Base-by-base conservation (phyloP, 2,797 vertebrate species). In the Eptatretus atami region DNA sequence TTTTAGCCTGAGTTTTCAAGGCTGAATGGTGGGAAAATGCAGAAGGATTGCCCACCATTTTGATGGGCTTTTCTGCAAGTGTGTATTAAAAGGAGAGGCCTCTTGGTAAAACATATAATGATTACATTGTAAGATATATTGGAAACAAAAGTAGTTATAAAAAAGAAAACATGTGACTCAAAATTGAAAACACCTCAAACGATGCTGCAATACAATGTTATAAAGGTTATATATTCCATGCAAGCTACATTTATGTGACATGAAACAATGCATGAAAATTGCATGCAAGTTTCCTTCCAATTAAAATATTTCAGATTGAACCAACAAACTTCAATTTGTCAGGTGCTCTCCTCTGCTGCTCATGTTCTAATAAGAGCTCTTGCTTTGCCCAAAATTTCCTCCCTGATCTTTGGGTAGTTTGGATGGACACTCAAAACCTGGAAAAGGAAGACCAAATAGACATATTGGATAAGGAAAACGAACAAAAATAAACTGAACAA, bases 341-440 rank as follows among this genome's bases (percentile, higher is more conserved):
- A 44, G 31, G 31, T 44, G 31, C 31, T 44, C 31, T 44, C 31
- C n/a, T 12, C 69, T 66, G 6, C 0, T 0, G 67, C 13, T 78
- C 77, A 95, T 6, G 77, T 72, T 72, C 82, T 81, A 67, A 96
- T 72, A 9, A 79, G 79, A 66, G 75, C 66, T 4, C 86, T 81
- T 24, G 88, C 84, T 74, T 96, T 96, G 76, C 95, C 90, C 71
- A 98, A 76, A 69, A 98, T 92, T 71, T 98, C 87, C 69, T 93
- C 94, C 71, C 78, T 83, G 75, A 96, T 93, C 74, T 81, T 85
- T 2, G 92, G 90, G 68, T 96, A 95, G 74, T 80, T 75, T 68
- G 92, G 88, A 76, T 90, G 81, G 68, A 77, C 74, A 72, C 80
- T 76, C 69, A 96, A 76, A 70, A 98, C 80, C 90, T 96, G 73